These are phyloP conservation scores for Chrysemys picta DNA, from an alignment of 2,113 vertebrate genomes.

Conservation along the genomic window DNA sequence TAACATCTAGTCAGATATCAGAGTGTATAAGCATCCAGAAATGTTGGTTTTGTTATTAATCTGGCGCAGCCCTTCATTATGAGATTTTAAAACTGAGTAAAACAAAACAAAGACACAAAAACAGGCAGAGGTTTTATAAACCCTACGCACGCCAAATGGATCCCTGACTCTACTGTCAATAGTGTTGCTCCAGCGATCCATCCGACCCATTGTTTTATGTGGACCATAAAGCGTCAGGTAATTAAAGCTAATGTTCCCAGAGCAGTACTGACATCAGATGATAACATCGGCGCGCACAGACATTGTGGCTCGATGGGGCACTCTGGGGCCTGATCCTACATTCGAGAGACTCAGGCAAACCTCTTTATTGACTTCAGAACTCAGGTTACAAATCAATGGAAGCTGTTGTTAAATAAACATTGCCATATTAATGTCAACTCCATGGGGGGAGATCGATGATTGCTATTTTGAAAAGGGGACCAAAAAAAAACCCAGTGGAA, in stretches of 20 bases:
- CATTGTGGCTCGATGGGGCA: neutral
- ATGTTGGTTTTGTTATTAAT: neutral
- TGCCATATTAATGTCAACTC: slow-evolving; percentile 26
- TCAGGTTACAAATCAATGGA: slow-evolving; percentile 49
- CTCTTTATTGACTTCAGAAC: slow-evolving; percentile 52
- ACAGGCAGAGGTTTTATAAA: slow-evolving; percentile 54
- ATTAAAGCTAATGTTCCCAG: slow-evolving; percentile 61
- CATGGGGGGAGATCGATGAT: slow-evolving; percentile 55
- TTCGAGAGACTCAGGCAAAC: slow-evolving; percentile 48
- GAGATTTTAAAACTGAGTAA: slow-evolving; percentile 5
- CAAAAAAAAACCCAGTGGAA: neutral
- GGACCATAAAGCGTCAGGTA: slow-evolving; percentile 60
- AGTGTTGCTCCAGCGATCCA: slow-evolving; percentile 68
- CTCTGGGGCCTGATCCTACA: slow-evolving; percentile 13
- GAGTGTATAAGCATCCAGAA: neutral
- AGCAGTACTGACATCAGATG: slow-evolving; percentile 53
- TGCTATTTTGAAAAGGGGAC: slow-evolving; percentile 31
- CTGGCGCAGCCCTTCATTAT: neutral
- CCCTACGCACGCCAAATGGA: slow-evolving; percentile 56
- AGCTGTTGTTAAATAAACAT: slow-evolving; percentile 48
- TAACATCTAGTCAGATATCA: neutral
- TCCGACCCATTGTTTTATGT: slow-evolving; percentile 69
- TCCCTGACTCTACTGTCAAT: slow-evolving; percentile 66
- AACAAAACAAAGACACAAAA: slow-evolving; percentile 13
- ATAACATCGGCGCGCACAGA: neutral